Evolutionary conservation across 2,888 invertebrate genomes (phyloP), one percentile per base, ranked within the genome.

Genomic region (Lagria hirta): DNA sequence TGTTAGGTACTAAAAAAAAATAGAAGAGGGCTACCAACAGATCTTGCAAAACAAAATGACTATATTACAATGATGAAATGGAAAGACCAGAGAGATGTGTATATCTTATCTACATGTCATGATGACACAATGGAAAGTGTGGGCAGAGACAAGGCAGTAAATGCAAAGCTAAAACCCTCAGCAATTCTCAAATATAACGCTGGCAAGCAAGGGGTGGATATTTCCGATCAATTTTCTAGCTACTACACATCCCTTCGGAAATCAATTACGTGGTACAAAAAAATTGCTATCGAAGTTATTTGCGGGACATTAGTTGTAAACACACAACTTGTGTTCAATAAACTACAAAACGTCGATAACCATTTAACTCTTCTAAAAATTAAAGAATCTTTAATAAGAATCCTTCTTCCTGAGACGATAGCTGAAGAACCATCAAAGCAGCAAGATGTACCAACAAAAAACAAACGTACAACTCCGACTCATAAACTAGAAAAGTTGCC

Each of bases 1-100:
- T 58, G 12, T 52, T 58, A 6, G 60, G 58, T 11, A 62, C 59
- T 58, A 30, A 28, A 57, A 33, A 41, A 52, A 23, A 58, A 60
- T 42, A 58, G 60, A 45, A 35, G 55, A 18, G 60, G 64, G 42
- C 66, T 65, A 13, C 29, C 56, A 32, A 16, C 30, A 33, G 29
- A 30, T 40, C 10, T 26, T 22, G 27, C 27, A 32, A 21, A 18
- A 47, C 28, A 49, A 46, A 45, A 37, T 18, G 6, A 6, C 6
- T 18, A 6, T 18, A 18, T 18, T 6, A 18, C 18, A 18, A 6
- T 18, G n/a, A 22, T 22, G 8, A 22, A 22, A 10, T 22, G 22
- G 10, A 22, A 22, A 10, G 22, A 22, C 10, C 8, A 8, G 3
- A n/a, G 22, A 3, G 22, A 22, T 6, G 22, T 22, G 3, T 8